Evolutionary conservation across 2,888 invertebrate species (phyloP).

Genomic region (Cataglyphis altisquamis): DNA sequence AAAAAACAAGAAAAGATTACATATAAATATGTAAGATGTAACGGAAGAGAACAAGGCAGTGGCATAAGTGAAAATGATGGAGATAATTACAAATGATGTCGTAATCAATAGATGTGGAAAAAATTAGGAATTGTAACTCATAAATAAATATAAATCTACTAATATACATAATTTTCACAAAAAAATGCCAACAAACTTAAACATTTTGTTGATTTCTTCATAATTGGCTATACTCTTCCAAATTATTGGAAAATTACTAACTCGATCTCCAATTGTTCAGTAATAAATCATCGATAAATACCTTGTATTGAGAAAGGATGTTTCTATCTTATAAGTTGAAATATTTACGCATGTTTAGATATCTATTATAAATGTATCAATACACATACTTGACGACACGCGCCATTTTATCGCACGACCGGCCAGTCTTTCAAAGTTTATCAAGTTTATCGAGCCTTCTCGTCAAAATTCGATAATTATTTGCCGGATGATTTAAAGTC

Average conservation of each 20-base stretch:
- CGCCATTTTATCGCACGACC: conserved; percentile 16
- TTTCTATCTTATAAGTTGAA: not conserved
- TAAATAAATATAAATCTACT: not conserved
- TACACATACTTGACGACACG: conserved; percentile 32
- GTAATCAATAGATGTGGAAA: not conserved
- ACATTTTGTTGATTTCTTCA: not conserved
- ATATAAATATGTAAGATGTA: not conserved
- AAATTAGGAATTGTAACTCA: not conserved
- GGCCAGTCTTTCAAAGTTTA: conserved; percentile 12
- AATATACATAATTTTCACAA: not conserved
- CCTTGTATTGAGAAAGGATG: not conserved
- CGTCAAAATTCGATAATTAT: not conserved
- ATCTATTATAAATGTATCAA: not conserved
- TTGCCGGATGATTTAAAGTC: not conserved
- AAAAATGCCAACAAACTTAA: not conserved
- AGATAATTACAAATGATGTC: not conserved
- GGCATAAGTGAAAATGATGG: not conserved
- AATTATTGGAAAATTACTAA: not conserved
- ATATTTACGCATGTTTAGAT: not conserved
- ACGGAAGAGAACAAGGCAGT: not conserved
- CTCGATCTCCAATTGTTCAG: not conserved
- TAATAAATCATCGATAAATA: not conserved
- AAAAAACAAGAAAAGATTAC: not conserved
- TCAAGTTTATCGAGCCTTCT: conserved; percentile 24
- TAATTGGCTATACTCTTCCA: not conserved